Conservation (phyloP, 2,797 vertebrate species). For the Malacoctenus gilli region DNA sequence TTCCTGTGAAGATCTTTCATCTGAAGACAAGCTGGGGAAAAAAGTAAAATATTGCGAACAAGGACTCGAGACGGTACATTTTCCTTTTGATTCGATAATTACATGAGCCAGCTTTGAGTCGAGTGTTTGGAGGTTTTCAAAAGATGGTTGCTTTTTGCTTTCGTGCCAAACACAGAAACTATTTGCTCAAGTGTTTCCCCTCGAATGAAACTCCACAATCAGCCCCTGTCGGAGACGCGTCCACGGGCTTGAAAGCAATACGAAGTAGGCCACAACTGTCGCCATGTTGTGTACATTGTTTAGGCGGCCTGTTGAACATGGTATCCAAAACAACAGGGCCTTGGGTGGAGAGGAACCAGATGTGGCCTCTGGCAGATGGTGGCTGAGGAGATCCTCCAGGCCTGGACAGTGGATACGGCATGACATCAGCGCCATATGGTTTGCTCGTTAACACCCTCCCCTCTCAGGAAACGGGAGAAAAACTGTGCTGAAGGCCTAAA, state of each 20-base stretch:
- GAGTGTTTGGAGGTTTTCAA: too few species aligned
- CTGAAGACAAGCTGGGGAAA: constrained; percentile 17
- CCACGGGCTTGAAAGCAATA: too few species aligned
- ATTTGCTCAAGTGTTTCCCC: too few species aligned
- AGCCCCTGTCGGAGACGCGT: too few species aligned
- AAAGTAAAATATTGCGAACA: constrained; percentile 24
- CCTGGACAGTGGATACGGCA: constrained; percentile 46
- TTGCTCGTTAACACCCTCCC: constrained; percentile 62
- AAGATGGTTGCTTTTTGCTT: too few species aligned
- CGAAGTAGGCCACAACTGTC: constrained; percentile 39
- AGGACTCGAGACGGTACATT: constrained; percentile 23
- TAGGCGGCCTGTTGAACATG: constrained; percentile 63
- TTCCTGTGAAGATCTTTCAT: constrained; percentile 28
- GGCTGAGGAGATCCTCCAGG: constrained; percentile 49
- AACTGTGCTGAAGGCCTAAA: too few species aligned
- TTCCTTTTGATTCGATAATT: constrained; percentile 23
- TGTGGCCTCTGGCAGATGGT: constrained; percentile 67
- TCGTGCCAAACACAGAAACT: too few species aligned
- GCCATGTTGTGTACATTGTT: constrained; percentile 47
- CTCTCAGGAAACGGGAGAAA: too few species aligned
- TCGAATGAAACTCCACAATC: too few species aligned
- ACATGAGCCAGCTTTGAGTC: too few species aligned
- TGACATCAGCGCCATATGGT: constrained; percentile 75
- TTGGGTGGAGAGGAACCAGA: constrained; percentile 72
- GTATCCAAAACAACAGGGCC: constrained; percentile 76